Base-by-base conservation (phyloP, 2,888 invertebrate species). In the Drosophila longiperda region DNA sequence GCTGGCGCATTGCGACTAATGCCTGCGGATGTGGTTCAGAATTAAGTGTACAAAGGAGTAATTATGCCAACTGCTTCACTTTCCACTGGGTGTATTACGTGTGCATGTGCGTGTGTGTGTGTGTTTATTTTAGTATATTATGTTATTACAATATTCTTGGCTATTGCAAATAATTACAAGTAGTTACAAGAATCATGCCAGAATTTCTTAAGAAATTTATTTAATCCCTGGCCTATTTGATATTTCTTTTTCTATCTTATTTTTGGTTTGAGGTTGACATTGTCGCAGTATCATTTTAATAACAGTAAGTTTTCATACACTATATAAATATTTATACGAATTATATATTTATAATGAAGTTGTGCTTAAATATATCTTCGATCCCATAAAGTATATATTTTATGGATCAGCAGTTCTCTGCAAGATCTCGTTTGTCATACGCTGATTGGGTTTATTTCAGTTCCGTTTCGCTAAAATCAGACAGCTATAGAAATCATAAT, bases 1-100 rank as follows among this genome's bases (percentile, higher is more conserved):
- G 57, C 68, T 87, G 87, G 74, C 87, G 82, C 87, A 82, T 67
- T 87, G 82, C 87, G 82, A 80, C 77, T 77, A 80, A 77, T 77
- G 75, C 75, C 80, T 75, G 77, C 75, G 77, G 80, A 77, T 77
- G 77, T 77, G 80, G 80, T 66, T 70, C 70, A 77, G 80, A 77
- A 80, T 80, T 77, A 79, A 80, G 75, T 60, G 55, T 69, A 63
- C 32, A 50, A 38, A 60, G 50, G 58, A 66, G 80, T 66, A 79
- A 75, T 77, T 77, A 77, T 75, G 55, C 66, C 17, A 65, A 29
- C 36, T 48, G 62, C 23, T 32, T 29, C 52, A 62, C 54, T 29
- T 26, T 23, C 33, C 1, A 29, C 12, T 36, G 26, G 12, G 62
- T 48, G 59, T 55, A 49, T 55, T 48, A 32, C 17, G 34, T 36